phyloP scores from a whole-genome alignment of 2,113 vertebrate genomes.

The Triplophysa tibetana region DNA sequence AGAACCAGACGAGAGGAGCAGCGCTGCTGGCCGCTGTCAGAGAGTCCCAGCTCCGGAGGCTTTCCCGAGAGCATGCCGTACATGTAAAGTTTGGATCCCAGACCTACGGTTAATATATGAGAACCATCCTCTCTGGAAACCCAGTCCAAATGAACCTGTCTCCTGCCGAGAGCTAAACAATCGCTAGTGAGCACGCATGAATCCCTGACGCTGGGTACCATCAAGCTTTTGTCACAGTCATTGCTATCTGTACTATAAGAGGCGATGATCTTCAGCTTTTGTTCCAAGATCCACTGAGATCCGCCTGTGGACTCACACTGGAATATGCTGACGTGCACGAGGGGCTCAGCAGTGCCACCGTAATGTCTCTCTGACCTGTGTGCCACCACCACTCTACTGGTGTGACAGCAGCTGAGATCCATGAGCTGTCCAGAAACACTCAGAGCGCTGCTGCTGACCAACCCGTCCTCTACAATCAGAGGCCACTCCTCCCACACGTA shows the following conservation, averaged over 20 bases:
- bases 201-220: slow-evolving; percentile 65
- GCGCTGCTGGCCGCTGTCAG: slow-evolving; percentile 73
- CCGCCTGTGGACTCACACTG: slow-evolving; percentile 98
- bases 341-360: slow-evolving; percentile 71
- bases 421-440: slow-evolving; percentile 81
- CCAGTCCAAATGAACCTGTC: slow-evolving; percentile 92
- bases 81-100: slow-evolving; percentile 94
- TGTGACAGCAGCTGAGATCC: slow-evolving; percentile 93
- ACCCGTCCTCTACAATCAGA: slow-evolving; percentile 85
- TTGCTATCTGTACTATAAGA: slow-evolving; percentile 62
- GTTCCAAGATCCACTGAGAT: slow-evolving; percentile 92
- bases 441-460: slow-evolving; percentile 81
- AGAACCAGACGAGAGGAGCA: slow-evolving; percentile 82
- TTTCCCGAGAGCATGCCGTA: slow-evolving; percentile 87
- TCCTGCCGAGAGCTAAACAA: slow-evolving; percentile 68
- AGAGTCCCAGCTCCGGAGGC: slow-evolving; percentile 82
- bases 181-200: slow-evolving; percentile 65
- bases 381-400: slow-evolving; percentile 90
- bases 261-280: slow-evolving; percentile 85
- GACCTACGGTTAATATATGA: slow-evolving; percentile 91
- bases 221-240: slow-evolving; percentile 68
- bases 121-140: slow-evolving; percentile 97
- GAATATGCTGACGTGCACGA: slow-evolving; percentile 87
- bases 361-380: slow-evolving; percentile 73
- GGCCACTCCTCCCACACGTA: slow-evolving; percentile 98